Evolutionary conservation across 2,113 vertebrate genomes (phyloP).

Genomic region (Blennius ocellaris): DNA sequence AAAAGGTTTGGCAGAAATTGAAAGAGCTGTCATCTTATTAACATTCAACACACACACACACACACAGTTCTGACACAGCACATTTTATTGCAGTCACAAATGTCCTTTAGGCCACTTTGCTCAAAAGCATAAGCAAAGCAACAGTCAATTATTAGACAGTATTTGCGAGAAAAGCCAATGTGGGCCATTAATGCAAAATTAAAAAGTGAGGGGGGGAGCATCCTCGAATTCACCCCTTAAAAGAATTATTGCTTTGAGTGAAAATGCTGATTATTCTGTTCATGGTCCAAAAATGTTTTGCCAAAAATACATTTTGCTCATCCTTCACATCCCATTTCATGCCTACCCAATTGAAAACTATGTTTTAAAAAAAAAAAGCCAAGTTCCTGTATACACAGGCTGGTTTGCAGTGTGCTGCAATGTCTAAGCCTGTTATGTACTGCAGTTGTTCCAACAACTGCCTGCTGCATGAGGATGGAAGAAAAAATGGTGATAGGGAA

Average conservation of each 20-base stretch:
- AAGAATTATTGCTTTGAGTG: not conserved
- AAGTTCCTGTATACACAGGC: conserved; percentile 6
- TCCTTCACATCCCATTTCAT: conserved; percentile 29
- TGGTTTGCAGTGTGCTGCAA: conserved; percentile 18
- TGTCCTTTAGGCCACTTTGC: conserved; percentile 40
- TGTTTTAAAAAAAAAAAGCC: conserved; percentile 29
- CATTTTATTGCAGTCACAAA: conserved; percentile 62
- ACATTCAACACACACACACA: conserved; percentile 58
- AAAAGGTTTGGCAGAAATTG: conserved; percentile 57
- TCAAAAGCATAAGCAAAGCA: conserved; percentile 60
- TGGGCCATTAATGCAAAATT: conserved; percentile 38
- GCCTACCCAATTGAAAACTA: conserved; percentile 9
- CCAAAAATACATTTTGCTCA: conserved; percentile 18
- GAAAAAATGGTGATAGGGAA: conserved; percentile 11
- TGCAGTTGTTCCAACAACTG: conserved; percentile 27
- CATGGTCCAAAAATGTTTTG: not conserved
- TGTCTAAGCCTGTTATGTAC: conserved; percentile 27
- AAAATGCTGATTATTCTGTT: not conserved
- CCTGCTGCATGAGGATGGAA: not conserved
- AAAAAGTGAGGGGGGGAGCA: conserved; percentile 29
- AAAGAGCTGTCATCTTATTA: conserved; percentile 59
- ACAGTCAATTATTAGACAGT: conserved; percentile 58
- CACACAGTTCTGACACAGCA: conserved; percentile 70
- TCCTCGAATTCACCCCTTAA: not conserved
- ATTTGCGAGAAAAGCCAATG: conserved; percentile 40